Evolutionary conservation across 1,140 invertebrate species (phyloP).

Genomic region (Pentalonia nigronervosa): DNA sequence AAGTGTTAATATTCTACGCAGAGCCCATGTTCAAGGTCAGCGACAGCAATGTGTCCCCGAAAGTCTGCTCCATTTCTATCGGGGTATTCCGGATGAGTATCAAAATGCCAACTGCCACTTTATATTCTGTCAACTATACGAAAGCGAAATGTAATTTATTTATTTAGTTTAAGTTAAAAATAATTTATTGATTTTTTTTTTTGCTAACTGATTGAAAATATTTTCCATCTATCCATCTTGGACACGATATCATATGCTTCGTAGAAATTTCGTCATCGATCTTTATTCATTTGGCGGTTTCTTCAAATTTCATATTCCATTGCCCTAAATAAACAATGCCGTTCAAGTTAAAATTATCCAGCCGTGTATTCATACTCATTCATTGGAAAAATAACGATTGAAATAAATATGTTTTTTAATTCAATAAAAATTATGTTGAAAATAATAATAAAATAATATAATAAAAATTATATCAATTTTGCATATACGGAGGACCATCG

Average conservation of each 20-base stretch:
- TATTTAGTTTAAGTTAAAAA: too few species aligned
- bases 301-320: not conserved
- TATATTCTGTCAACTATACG: not conserved
- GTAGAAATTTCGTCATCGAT: not conserved
- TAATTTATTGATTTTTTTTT: not conserved
- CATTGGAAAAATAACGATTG: not conserved
- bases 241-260: not conserved
- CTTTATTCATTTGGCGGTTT: not conserved
- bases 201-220: too few species aligned
- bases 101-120: constrained; percentile 56
- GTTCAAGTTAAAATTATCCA: not conserved
- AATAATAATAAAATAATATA: too few species aligned
- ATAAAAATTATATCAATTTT: not conserved
- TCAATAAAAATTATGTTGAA: not conserved
- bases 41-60: constrained; percentile 68
- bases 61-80: constrained; percentile 72
- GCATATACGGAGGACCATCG: not conserved
- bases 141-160: too few species aligned
- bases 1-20: constrained; percentile 76
- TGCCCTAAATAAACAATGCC: not conserved
- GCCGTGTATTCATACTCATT: not conserved
- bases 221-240: too few species aligned
- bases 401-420: not conserved
- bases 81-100: constrained; percentile 67
- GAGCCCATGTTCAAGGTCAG: constrained; percentile 71